These are phyloP conservation scores for Pseudomyrmex dendroicus DNA, from an alignment of 1,140 invertebrate species.

Conservation along the genomic window DNA sequence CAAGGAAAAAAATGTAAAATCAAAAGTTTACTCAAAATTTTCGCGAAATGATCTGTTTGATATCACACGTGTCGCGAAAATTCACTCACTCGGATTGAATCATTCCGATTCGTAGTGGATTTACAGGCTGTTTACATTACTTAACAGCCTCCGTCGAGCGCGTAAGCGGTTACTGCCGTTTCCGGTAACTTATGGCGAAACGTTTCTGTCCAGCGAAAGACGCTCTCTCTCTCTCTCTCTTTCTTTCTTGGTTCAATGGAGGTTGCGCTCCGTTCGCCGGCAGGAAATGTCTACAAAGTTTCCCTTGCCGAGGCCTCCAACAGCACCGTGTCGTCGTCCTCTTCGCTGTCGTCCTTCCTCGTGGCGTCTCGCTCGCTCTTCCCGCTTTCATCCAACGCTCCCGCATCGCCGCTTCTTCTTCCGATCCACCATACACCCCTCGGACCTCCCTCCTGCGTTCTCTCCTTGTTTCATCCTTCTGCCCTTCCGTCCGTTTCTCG, in stretches of 20 bases:
- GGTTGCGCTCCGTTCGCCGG: constrained; percentile 55
- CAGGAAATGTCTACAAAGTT: constrained; percentile 80
- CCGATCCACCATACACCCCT: constrained; percentile 44
- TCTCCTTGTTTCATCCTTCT: constrained; percentile 35
- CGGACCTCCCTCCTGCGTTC: not conserved
- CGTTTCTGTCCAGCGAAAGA: constrained; percentile 34
- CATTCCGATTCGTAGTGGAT: constrained; percentile 56
- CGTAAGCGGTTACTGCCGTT: constrained; percentile 48
- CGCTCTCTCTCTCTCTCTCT: not conserved
- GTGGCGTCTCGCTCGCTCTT: constrained; percentile 33
- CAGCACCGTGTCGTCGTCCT: constrained; percentile 47
- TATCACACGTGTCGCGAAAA: constrained; percentile 20
- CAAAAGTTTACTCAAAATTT: not conserved
- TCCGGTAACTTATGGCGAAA: constrained; percentile 54
- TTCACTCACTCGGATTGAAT: constrained; percentile 45
- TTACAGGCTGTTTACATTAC: constrained; percentile 80
- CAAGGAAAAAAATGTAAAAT: not conserved
- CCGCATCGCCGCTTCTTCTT: constrained; percentile 38
- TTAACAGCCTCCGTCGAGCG: constrained; percentile 69
- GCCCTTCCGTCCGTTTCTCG: constrained; percentile 19
- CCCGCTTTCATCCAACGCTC: constrained; percentile 11
- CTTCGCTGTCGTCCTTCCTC: constrained; percentile 46
- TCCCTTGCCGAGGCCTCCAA: constrained; percentile 62
- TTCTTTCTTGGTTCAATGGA: constrained; percentile 43
- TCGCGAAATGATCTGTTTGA: not conserved